phyloP scores from a whole-genome alignment of 2,797 vertebrate genomes.

The Setipinna tenuifilis region DNA sequence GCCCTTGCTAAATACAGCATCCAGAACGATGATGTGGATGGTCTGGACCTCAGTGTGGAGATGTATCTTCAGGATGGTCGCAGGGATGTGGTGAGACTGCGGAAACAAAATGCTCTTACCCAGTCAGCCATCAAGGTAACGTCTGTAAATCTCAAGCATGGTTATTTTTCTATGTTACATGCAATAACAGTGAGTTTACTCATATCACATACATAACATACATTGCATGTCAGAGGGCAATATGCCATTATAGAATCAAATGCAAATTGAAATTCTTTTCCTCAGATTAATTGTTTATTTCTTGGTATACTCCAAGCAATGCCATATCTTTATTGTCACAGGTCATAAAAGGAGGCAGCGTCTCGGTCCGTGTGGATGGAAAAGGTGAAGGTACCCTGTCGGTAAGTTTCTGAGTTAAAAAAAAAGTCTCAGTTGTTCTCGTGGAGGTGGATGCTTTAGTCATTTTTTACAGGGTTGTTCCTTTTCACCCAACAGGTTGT shows the following conservation, averaged over 20 bases:
- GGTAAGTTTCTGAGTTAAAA: conserved; percentile 55
- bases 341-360: conserved; percentile 61
- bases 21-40: conserved; percentile 36
- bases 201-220: no score
- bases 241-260: no score
- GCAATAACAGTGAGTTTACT: no score
- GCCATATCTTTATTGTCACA: conserved; percentile 46
- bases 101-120: conserved; percentile 48
- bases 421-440: not conserved
- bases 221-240: no score
- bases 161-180: not conserved
- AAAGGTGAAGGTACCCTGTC: conserved; percentile 69
- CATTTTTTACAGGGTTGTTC: not conserved
- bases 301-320: not conserved
- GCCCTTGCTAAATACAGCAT: conserved; percentile 68
- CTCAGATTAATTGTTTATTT: conserved; percentile 2
- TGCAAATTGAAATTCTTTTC: no score
- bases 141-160: not conserved
- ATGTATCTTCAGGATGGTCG: conserved; percentile 51
- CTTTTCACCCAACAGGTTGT: conserved; percentile 58
- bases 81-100: conserved; percentile 50
- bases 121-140: conserved; percentile 60
- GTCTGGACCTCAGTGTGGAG: conserved; percentile 58
- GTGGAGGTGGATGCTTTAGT: not conserved
- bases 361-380: conserved; percentile 59